Base-by-base conservation (phyloP, 35 echinoderm and acorn worm species). In the Ophioderma brevispina region DNA sequence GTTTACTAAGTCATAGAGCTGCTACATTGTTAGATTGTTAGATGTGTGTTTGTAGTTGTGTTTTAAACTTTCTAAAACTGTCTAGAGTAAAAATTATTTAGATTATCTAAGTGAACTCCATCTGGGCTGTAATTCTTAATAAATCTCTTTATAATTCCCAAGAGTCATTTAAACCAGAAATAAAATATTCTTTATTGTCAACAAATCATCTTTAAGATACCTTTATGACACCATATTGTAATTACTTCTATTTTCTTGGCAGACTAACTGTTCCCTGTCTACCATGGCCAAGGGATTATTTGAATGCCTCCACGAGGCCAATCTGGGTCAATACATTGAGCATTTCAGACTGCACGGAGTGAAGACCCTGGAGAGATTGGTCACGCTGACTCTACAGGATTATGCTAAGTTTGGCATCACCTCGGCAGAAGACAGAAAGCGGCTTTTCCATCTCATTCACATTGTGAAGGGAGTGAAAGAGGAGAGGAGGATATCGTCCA, bases 371-470 rank as follows among this genome's bases (percentile, higher is more conserved):
- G 92, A 94, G 36, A 38, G 32, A 17, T 64, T 94, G 23, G 82
- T 40, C 21, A 86, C 32, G 33, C 43, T 94, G 35, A 82, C 92
- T 31, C 89, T 94, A 39, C 81, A 94, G 43, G 92, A 94, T 35
- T 94, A 94, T 84, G 38, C 40, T 21, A 76, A 52, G 13, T 94
- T 76, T 86, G 92, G 92, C 33, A 82, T 94, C 38, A 79, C 88
- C 11, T 33, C 81, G n/a, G 35, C 82, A 34, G 39, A 84, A 4
- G 92, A 94, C 33, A 94, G 82, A 78, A 90, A 94, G 40, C 64
- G 88, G 11, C 56, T 94, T 0, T 94, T 94, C 32, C 81, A 80
- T n/a, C 79, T 77, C 23, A 82, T 93, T 36, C 84, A 93, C 13
- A 88, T 77, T n/a, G 81, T 87, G 31, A 86, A 82, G 63, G 55